These are phyloP conservation scores for Lophius americanus DNA, from an alignment of 2,797 vertebrate species.

Conservation along the genomic window DNA sequence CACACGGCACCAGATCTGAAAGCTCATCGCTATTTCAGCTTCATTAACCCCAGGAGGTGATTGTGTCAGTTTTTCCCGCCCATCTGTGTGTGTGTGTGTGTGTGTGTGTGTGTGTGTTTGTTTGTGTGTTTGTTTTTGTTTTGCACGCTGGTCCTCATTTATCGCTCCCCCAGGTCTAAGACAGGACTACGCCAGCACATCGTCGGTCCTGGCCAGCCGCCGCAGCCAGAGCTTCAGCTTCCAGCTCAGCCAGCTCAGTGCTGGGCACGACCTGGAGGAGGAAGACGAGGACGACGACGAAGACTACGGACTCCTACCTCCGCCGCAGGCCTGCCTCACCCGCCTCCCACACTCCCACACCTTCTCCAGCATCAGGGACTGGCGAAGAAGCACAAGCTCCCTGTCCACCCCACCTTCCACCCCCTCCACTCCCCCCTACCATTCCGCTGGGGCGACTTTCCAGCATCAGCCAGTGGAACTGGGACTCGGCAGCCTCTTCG, in stretches of 20 bases:
- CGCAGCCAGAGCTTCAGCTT: slow-evolving; percentile 86
- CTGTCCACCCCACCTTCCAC: slow-evolving; percentile 84
- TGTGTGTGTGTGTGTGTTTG: slow-evolving; percentile 15
- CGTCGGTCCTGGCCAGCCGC: slow-evolving; percentile 83
- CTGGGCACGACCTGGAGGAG: slow-evolving; percentile 83
- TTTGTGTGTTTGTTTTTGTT: slow-evolving; percentile 10
- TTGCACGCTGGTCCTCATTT: slow-evolving; percentile 45
- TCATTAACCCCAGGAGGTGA: slow-evolving; percentile 78
- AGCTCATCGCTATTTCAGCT: slow-evolving; percentile 81
- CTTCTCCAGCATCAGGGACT: slow-evolving; percentile 92
- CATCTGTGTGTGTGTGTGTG: slow-evolving; percentile 7
- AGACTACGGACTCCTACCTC: slow-evolving; percentile 88
- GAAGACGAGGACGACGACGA: slow-evolving; percentile 88
- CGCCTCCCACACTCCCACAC: slow-evolving; percentile 92
- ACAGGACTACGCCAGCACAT: slow-evolving; percentile 90
- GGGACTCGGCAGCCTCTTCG: slow-evolving; percentile 75
- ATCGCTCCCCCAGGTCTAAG: slow-evolving; percentile 86
- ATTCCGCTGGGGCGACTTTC: slow-evolving; percentile 81
- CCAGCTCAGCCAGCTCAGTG: slow-evolving; percentile 81
- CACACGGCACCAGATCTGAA: slow-evolving; percentile 68
- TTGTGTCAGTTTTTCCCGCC: slow-evolving; percentile 26
- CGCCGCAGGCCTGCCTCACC: slow-evolving; percentile 87
- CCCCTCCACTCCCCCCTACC: slow-evolving; percentile 81
- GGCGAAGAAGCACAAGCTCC: slow-evolving; percentile 84
- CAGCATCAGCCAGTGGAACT: slow-evolving; percentile 56